phyloP scores from a whole-genome alignment of 2,113 vertebrate species.

The Octodon degus region DNA sequence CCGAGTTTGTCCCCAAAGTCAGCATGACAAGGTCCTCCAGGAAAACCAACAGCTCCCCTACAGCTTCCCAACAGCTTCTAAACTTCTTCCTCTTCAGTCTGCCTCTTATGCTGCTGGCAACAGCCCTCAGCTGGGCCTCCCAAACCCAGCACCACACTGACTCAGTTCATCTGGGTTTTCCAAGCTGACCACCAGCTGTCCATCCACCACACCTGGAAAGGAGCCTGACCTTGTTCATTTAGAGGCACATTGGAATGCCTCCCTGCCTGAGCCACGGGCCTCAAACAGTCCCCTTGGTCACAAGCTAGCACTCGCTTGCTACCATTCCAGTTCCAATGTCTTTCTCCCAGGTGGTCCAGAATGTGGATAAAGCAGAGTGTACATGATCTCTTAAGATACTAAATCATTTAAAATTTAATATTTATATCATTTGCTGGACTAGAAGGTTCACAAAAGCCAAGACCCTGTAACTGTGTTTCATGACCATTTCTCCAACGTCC shows the following conservation, averaged over 20 bases:
- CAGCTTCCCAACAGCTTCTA: no score
- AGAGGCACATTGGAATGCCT: neutral
- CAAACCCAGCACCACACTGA: no score
- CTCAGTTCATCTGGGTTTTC: no score
- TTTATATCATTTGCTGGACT: neutral
- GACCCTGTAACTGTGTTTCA: neutral
- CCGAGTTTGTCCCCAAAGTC: no score
- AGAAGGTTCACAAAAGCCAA: neutral
- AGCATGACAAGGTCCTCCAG: no score
- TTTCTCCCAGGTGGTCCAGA: neutral
- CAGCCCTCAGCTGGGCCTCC: no score
- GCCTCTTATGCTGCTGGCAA: no score
- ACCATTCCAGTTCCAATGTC: neutral
- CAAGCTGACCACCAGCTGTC: no score
- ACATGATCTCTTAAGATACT: neutral
- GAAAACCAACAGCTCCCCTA: no score
- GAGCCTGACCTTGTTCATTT: neutral
- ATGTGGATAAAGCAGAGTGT: neutral
- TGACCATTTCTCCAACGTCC: neutral
- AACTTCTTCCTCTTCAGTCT: no score
- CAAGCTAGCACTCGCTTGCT: neutral
- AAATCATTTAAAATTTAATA: neutral
- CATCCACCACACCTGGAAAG: neutral
- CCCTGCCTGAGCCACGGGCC: neutral
- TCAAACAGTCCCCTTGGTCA: neutral